Conservation (phyloP, 2,113 vertebrate species). For the Pedionomus torquatus region DNA sequence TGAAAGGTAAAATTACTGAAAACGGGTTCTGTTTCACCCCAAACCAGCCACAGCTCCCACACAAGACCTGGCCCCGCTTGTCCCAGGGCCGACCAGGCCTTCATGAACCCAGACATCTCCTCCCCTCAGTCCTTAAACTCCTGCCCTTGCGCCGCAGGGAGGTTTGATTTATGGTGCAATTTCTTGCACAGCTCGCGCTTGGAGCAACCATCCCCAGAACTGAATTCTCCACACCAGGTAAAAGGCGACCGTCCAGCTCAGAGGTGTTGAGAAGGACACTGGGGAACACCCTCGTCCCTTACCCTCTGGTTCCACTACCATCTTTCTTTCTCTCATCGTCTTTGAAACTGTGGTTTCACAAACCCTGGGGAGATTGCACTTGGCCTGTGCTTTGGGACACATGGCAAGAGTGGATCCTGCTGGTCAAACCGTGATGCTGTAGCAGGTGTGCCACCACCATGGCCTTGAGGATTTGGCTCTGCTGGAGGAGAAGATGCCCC, state of each 20-base stretch:
- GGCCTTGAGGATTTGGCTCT: background rate
- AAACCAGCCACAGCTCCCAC: background rate
- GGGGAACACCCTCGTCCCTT: background rate
- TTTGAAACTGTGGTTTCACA: background rate
- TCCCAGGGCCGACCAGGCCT: rapidly evolving
- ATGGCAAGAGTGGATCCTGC: no score
- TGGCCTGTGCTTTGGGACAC: background rate
- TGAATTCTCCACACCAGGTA: rapidly evolving
- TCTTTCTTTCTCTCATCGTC: background rate
- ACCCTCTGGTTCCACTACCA: background rate
- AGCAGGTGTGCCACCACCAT: no score
- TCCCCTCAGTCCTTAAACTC: background rate
- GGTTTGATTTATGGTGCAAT: rapidly evolving
- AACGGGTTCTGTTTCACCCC: background rate
- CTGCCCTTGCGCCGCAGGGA: rapidly evolving
- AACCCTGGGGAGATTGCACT: rapidly evolving
- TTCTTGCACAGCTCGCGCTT: background rate
- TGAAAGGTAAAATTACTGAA: background rate
- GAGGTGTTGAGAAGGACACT: rapidly evolving
- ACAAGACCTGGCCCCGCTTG: rapidly evolving
- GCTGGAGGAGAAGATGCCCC: background rate
- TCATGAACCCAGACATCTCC: rapidly evolving
- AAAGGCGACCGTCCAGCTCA: rapidly evolving
- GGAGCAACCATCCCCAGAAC: background rate
- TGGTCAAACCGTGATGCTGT: background rate